A percentile compares a stretch with the other conserved stretches of the same genome.
Conservation (phyloP, 2,797 vertebrate genomes). For the Centropyge bicolor region DNA sequence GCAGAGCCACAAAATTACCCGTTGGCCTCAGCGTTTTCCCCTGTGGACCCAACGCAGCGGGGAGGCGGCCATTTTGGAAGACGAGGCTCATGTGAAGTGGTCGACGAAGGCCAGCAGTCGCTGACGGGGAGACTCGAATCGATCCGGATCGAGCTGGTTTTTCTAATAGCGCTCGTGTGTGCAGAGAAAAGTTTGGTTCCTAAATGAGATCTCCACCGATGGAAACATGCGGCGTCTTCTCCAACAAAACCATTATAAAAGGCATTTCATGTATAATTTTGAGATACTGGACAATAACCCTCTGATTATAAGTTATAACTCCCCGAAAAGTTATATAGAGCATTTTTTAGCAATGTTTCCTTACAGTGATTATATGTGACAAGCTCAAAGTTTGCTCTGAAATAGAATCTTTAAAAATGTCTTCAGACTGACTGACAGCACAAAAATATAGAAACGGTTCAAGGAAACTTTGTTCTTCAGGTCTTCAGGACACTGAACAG, state of each 20-base stretch:
- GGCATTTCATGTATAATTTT: constrained; percentile 35
- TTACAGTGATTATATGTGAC: constrained; percentile 32
- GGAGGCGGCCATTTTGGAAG: constrained; percentile 36
- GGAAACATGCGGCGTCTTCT: constrained; percentile 27
- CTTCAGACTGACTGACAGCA: neutral
- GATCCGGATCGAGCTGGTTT: constrained; percentile 38
- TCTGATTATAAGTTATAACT: constrained; percentile 33
- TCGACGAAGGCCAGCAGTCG: constrained; percentile 25
- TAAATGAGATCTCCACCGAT: neutral
- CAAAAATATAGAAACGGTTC: neutral
- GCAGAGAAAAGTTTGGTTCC: constrained; percentile 15
- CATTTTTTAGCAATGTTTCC: constrained; percentile 11
- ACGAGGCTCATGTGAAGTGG: constrained; percentile 51
- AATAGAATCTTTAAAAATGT: constrained; percentile 10
- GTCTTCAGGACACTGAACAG: no score
- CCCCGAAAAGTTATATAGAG: constrained; percentile 12
- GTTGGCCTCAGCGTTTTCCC: constrained; percentile 36
- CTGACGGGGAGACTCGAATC: constrained; percentile 21
- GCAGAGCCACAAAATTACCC: constrained; percentile 64
- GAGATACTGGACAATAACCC: constrained; percentile 31
- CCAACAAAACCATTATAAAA: constrained; percentile 31
- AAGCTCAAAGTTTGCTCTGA: neutral
- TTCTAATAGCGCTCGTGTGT: constrained; percentile 9
- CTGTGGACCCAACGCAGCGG: constrained; percentile 15
- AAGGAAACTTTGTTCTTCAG: neutral